Conservation (phyloP, 2,797 vertebrate genomes). For the Trematomus bernacchii region DNA sequence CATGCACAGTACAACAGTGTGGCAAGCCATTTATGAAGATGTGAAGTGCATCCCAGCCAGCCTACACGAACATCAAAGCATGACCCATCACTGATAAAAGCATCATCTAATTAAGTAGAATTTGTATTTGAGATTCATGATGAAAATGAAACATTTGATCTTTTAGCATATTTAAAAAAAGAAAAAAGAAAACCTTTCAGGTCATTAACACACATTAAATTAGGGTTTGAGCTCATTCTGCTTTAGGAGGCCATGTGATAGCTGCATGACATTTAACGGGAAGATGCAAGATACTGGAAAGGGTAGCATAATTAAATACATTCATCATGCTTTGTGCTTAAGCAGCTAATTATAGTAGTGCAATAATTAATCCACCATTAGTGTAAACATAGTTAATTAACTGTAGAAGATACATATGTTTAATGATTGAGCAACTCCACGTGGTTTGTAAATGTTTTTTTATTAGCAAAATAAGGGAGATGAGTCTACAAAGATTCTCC, state of each 20-base stretch:
- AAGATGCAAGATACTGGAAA: neutral
- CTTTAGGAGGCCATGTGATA: constrained; percentile 19
- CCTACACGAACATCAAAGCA: neutral
- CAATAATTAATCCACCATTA: neutral
- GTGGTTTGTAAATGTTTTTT: constrained; percentile 85
- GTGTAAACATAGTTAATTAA: neutral
- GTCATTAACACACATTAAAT: neutral
- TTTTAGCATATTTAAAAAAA: neutral
- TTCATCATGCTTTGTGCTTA: neutral
- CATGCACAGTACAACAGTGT: neutral
- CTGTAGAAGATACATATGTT: neutral
- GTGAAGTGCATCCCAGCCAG: neutral
- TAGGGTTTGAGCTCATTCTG: neutral
- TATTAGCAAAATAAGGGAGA: constrained; percentile 91
- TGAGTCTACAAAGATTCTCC: constrained; percentile 87
- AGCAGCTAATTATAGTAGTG: neutral
- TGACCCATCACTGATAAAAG: neutral
- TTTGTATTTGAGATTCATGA: neutral
- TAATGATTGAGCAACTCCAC: constrained; percentile 12
- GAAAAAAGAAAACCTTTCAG: neutral
- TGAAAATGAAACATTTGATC: neutral
- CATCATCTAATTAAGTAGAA: neutral
- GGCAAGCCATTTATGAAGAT: neutral
- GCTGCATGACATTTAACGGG: constrained; percentile 5
- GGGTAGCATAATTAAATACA: neutral